Percentiles rank a stretch among this genome's conserved stretches.
Evolutionary conservation across 2,888 invertebrate genomes (phyloP).

Genomic region (Parelbella ahira): DNA sequence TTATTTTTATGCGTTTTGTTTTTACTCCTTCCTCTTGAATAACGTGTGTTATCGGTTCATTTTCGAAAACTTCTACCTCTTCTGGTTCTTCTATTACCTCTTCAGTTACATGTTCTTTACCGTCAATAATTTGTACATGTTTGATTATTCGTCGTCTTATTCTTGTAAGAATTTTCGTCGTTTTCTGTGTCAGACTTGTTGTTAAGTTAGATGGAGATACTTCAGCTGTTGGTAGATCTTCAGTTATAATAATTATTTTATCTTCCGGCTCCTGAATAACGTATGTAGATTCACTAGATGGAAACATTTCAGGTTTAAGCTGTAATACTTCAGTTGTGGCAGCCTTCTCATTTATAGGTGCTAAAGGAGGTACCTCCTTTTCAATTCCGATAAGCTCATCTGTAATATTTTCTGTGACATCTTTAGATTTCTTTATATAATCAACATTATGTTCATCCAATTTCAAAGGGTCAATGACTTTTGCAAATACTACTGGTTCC

Average conservation of each 20-base stretch:
- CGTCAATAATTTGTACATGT: constrained; percentile 88
- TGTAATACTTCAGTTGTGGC: too few species aligned
- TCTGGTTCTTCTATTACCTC: constrained; percentile 93
- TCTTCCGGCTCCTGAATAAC: constrained; percentile 11
- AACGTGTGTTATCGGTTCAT: constrained; percentile 25
- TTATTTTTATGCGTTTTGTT: constrained; percentile 76
- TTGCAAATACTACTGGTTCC: too few species aligned
- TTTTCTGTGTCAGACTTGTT: constrained; percentile 79
- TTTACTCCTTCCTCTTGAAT: constrained; percentile 47
- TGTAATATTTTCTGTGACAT: too few species aligned
- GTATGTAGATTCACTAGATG: neutral
- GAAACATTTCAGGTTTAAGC: too few species aligned
- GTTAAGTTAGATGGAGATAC: constrained; percentile 77
- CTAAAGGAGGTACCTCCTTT: too few species aligned
- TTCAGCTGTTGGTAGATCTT: constrained; percentile 37
- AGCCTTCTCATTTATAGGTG: too few species aligned
- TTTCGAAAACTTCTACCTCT: constrained; percentile 82
- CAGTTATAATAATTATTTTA: constrained; percentile 20
- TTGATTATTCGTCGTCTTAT: constrained; percentile 86
- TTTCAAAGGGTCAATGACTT: neutral
- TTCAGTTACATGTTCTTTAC: constrained; percentile 90
- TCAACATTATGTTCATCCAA: neutral
- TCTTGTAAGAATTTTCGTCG: constrained; percentile 71
- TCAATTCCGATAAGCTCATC: too few species aligned
- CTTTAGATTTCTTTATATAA: too few species aligned